phyloP scores from a whole-genome alignment of 2,888 invertebrate genomes.

The Sphaerophoria taeniata region DNA sequence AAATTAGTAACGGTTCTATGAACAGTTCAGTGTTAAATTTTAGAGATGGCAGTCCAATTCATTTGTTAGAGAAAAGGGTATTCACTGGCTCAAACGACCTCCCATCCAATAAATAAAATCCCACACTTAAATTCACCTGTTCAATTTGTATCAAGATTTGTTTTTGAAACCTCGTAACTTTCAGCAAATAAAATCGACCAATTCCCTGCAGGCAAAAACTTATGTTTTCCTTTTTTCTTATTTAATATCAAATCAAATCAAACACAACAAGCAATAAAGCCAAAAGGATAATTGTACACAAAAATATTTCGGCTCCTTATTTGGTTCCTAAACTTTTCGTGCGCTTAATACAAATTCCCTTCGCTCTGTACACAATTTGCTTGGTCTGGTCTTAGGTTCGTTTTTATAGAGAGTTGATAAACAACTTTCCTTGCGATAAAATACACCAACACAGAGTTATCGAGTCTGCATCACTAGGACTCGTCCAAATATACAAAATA shows the following conservation, averaged over 20 bases:
- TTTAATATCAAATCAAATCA: slow-evolving; percentile 26
- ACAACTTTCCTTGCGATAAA: neutral
- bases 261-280: slow-evolving; percentile 29
- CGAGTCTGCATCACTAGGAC: slow-evolving; percentile 2
- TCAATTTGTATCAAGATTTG: slow-evolving; percentile 21
- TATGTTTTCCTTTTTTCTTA: neutral
- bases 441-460: neutral
- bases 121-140: neutral
- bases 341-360: slow-evolving; percentile 7
- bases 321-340: slow-evolving; percentile 16
- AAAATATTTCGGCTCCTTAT: slow-evolving; percentile 36
- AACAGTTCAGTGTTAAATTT: neutral
- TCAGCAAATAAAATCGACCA: neutral
- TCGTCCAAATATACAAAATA: neutral
- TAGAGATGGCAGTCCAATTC: neutral
- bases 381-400: neutral
- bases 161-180: slow-evolving; percentile 10
- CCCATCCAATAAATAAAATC: neutral
- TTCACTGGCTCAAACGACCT: too few relatives aligned
- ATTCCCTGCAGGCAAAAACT: neutral
- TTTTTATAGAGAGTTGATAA: slow-evolving; percentile 5
- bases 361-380: neutral
- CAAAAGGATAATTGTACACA: slow-evolving; percentile 56
- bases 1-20: slow-evolving; percentile 41
- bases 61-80: too few relatives aligned